Evolutionary conservation across 2,113 vertebrate species (phyloP).

Genomic region (Oreotrochilus melanogaster): DNA sequence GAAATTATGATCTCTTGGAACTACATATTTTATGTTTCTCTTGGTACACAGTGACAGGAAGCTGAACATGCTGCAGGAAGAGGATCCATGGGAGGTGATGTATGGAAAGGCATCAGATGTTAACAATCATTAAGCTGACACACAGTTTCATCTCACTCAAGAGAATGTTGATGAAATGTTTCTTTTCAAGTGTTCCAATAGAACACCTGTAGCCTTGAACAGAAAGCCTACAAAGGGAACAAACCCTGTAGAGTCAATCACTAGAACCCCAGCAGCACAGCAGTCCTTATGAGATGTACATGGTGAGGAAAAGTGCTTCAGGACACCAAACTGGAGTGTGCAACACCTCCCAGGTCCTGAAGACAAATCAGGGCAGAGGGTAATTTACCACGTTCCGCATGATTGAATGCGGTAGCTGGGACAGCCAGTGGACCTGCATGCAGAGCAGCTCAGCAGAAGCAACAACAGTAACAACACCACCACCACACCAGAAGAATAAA

Average conservation of each 20-base stretch:
- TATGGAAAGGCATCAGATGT: neutral
- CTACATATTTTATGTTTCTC: neutral
- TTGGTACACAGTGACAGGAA: neutral
- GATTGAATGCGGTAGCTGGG: fast-evolving
- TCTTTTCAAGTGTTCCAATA: neutral
- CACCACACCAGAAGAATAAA: neutral
- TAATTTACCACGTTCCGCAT: neutral
- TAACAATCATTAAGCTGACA: neutral
- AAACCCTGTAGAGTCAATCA: neutral
- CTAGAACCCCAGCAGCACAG: neutral
- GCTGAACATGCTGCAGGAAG: neutral
- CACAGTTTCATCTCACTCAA: neutral
- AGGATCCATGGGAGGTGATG: neutral
- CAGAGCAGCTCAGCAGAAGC: neutral
- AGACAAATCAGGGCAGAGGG: neutral
- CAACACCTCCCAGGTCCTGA: neutral
- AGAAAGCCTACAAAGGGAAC: neutral
- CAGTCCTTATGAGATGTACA: neutral
- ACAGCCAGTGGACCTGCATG: neutral
- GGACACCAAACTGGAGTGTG: neutral
- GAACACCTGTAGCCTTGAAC: neutral
- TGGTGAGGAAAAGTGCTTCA: neutral
- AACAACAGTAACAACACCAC: neutral
- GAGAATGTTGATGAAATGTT: neutral
- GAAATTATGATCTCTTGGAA: neutral